Base-by-base conservation (phyloP, 2,113 vertebrate species). In the Myotis lucifugus region DNA sequence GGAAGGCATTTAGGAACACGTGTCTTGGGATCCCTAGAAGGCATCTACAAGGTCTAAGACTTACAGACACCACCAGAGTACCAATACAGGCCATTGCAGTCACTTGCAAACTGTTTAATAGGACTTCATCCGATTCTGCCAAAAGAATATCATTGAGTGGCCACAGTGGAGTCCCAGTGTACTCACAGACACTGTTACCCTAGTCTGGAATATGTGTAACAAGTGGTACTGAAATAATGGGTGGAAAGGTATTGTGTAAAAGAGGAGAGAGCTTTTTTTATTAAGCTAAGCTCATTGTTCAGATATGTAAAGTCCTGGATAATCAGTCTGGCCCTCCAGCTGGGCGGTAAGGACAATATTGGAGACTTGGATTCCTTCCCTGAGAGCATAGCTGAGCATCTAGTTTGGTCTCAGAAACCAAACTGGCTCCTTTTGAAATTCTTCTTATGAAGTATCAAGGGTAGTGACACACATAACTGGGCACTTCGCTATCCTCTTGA, bases 201-300 rank as follows among this genome's bases (percentile, higher is more conserved):
- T 18, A 61, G 25, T 67, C 42, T 78, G 40, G 21, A 86, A 83
- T 52, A 93, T 29, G 23, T 46, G 6, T 59, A 95, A 61, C 19
- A 84, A 46, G 32, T 78, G 34, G 34, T 83, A 84, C 7, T 50
- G 48, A 85, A 94, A 86, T 79, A 84, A 85, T 86, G 40, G 17
- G 66, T 14, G 82, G 32, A 94, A 73, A 83, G 69, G 42, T 64
- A 74, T 40, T 64, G 23, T 79, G 40, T 32, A 29, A 83, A 91
- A 90, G 66, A 95, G 50, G 59, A 95, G 42, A 85, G 34, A 52
- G 32, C 1, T 42, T 90, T 93, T 87, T 93, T 85, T 79, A 86
- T 79, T 85, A 90, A 90, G 37, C 40, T 88, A 56, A 95, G 42
- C 54, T 73, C n/a, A 50, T 81, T 94, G 76, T 72, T 46, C 52